Base-by-base conservation (phyloP, 2,113 vertebrate genomes). In the Crotalus viridis region DNA sequence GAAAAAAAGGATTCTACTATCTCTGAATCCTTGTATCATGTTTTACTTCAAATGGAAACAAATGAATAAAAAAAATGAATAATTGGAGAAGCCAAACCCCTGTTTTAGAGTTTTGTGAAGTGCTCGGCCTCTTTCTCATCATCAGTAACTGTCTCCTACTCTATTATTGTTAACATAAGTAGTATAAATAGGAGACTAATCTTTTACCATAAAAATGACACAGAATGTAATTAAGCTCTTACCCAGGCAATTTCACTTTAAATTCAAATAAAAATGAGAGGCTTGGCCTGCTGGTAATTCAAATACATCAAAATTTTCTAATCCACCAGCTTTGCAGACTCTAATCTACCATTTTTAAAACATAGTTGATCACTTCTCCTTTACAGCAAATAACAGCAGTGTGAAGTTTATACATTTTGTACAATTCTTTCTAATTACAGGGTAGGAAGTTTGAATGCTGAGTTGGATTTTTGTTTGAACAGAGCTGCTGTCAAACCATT, bases 181-280 rank as follows among this genome's bases (percentile, higher is more conserved):
- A 51, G 46, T 88, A 46, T 91, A 93, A 91, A 90, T 91, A 86
- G 46, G 52, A 87, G 56, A 74, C 87, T 89, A 93, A 91, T 91
- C 87, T 81, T 89, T 91, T 85, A 54, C 90, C 46, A 85, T 64
- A 61, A 91, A 93, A 93, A 91, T 91, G 90, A 91, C 93, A 93
- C 43, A 22, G 46, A 91, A 93, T 33, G 24, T 89, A 89, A 89
- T 43, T 55, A 89, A 91, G n/a, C 69, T 64, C 90, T 93, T 87
- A 91, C 90, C 61, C 51, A 91, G 43, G 43, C 93, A 93, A 91
- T 93, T 93, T 89, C 90, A 91, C 90, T 87, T 93, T 91, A 93
- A 91, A 89, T 93, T 91, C 90, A 91, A 91, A 93, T 89, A 93
- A 89, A 89, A 85, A 91, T 4, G 87, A 93, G 87, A 88, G 46